A percentile compares a stretch with the other conserved stretches of the same genome.
These are phyloP conservation scores for Liodrosophila aerea DNA, from an alignment of 2,888 invertebrate genomes.

Conservation along the genomic window DNA sequence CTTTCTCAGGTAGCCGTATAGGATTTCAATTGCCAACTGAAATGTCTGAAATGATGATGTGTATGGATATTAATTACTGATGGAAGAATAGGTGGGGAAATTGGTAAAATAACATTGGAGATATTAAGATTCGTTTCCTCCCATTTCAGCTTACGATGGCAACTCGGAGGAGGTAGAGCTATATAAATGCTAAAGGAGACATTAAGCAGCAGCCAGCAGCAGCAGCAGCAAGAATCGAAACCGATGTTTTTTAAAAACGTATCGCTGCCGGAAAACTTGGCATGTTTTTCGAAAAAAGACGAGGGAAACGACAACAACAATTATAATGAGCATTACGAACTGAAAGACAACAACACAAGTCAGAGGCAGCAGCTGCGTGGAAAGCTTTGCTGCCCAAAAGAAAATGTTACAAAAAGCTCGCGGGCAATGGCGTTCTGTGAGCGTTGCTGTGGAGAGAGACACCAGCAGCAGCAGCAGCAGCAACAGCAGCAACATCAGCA, in stretches of 20 bases:
- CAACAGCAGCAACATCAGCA: constrained; percentile 28
- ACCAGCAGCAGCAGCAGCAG: constrained; percentile 24
- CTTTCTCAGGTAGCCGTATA: constrained; percentile 23
- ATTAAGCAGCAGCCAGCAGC: constrained; percentile 15
- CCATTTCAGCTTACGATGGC: too few species aligned
- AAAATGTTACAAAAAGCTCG: constrained; percentile 65
- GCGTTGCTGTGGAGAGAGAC: constrained; percentile 75
- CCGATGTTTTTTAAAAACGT: constrained; percentile 40
- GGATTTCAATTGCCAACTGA: constrained; percentile 19
- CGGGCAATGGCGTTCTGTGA: constrained; percentile 68
- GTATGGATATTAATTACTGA: too few species aligned
- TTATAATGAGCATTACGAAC: constrained; percentile 43
- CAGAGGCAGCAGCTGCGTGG: constrained; percentile 22
- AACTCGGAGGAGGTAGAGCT: background rate
- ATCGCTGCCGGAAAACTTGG: constrained; percentile 18
- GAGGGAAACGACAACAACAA: constrained; percentile 16
- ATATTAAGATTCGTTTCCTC: too few species aligned
- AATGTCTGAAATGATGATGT: too few species aligned
- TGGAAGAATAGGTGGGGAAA: too few species aligned
- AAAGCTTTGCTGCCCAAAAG: constrained; percentile 36
- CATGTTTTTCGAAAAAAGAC: constrained; percentile 12
- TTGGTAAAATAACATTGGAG: too few species aligned
- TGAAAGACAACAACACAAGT: constrained; percentile 25
- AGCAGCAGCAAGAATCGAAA: constrained; percentile 1
- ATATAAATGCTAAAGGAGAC: constrained; percentile 20